A percentile compares a stretch with the other conserved stretches of the same genome.
Conservation (phyloP, 1,140 invertebrate genomes). For the Apis cerana region DNA sequence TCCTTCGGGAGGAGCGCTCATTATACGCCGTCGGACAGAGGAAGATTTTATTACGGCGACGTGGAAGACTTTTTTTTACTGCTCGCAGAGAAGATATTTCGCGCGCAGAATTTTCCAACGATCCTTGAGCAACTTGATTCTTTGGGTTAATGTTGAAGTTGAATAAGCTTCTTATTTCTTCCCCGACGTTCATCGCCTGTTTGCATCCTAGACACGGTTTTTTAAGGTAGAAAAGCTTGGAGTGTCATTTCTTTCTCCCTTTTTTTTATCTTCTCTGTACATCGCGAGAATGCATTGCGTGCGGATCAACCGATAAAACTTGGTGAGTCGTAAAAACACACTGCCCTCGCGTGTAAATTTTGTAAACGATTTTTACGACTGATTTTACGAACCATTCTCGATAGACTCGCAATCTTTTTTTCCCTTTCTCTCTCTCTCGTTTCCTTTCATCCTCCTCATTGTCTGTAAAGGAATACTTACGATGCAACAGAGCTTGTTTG, state of each 20-base stretch:
- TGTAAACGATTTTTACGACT: slow-evolving; percentile 57
- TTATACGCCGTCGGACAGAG: slow-evolving; percentile 53
- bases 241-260: neutral
- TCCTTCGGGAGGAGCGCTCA: slow-evolving; percentile 29
- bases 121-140: neutral
- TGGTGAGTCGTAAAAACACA: slow-evolving; percentile 27
- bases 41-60: slow-evolving; percentile 60
- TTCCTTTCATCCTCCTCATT: slow-evolving; percentile 1
- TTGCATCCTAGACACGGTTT: too few species aligned
- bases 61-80: slow-evolving; percentile 54
- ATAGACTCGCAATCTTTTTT: too few species aligned
- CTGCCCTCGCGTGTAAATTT: slow-evolving; percentile 30
- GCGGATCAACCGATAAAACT: slow-evolving; percentile 18
- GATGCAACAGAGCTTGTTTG: slow-evolving; percentile 56
- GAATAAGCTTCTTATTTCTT: neutral
- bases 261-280: too few species aligned
- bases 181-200: neutral
- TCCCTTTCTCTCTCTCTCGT: neutral
- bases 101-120: neutral
- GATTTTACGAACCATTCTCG: slow-evolving; percentile 49
- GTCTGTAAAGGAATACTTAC: slow-evolving; percentile 39
- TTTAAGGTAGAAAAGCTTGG: neutral
- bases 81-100: slow-evolving; percentile 10
- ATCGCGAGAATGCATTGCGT: neutral
- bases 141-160: neutral